These are phyloP conservation scores for Epinotia nisella DNA, from an alignment of 2,888 invertebrate genomes.

Conservation along the genomic window DNA sequence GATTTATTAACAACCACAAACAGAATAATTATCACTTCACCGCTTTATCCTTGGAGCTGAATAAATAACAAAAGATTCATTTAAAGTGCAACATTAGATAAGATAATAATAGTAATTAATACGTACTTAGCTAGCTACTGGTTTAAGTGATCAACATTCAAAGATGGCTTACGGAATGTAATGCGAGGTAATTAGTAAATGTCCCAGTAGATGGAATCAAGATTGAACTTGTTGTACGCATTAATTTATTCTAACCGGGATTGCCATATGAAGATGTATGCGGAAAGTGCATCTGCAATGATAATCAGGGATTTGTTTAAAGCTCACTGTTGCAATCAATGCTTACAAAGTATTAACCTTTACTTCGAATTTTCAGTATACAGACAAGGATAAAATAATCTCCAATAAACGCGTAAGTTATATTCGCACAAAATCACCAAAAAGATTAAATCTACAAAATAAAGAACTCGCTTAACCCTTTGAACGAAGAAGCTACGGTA, in stretches of 20 bases:
- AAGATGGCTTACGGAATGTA: constrained; percentile 44
- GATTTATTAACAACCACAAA: constrained; percentile 36
- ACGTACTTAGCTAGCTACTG: constrained; percentile 55
- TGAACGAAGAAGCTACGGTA: too few species aligned
- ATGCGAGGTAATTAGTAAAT: constrained; percentile 40
- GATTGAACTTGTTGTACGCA: constrained; percentile 35
- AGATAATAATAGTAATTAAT: constrained; percentile 54
- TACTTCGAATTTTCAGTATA: not conserved
- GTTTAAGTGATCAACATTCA: constrained; percentile 52
- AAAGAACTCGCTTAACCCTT: too few species aligned
- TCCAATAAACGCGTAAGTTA: too few species aligned
- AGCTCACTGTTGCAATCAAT: not conserved
- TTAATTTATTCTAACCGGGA: constrained; percentile 26
- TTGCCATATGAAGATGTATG: constrained; percentile 27
- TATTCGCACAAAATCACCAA: too few species aligned
- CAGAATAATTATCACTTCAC: constrained; percentile 38
- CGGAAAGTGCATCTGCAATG: constrained; percentile 10
- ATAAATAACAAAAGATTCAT: constrained; percentile 48
- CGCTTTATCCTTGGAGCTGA: constrained; percentile 43
- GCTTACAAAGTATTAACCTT: not conserved
- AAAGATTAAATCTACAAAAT: too few species aligned
- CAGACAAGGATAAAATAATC: not conserved
- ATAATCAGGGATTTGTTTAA: constrained; percentile 18
- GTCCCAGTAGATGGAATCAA: constrained; percentile 29
- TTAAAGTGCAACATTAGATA: constrained; percentile 58